These are phyloP conservation scores for Drosophila engyochracea DNA, from an alignment of 2,888 invertebrate genomes.

Conservation along the genomic window DNA sequence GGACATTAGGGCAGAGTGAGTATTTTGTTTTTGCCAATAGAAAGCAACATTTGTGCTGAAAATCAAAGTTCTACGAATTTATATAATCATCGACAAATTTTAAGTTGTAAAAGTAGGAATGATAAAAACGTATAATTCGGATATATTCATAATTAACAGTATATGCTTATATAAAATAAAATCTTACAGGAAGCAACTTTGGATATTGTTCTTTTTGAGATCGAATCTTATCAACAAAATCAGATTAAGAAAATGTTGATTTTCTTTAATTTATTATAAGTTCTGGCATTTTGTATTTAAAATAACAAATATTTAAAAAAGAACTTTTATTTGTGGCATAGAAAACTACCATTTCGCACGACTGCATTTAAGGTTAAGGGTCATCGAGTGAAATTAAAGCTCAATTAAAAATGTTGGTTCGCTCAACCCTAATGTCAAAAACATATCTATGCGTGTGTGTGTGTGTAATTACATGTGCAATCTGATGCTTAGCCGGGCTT, in stretches of 20 bases:
- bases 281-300: not conserved
- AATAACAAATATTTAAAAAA: not conserved
- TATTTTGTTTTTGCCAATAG: not conserved
- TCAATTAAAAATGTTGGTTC: not conserved
- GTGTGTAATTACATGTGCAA: conserved; percentile 22
- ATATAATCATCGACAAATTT: not conserved
- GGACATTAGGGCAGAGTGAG: not conserved
- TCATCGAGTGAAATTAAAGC: not conserved
- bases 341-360: not conserved
- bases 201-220: not conserved
- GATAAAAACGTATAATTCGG: not conserved
- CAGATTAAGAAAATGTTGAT: not conserved
- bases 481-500: conserved; percentile 28
- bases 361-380: not conserved
- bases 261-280: not conserved
- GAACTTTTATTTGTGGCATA: not conserved
- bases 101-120: not conserved
- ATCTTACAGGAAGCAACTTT: not conserved
- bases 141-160: not conserved
- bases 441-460: not conserved
- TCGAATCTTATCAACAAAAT: not conserved
- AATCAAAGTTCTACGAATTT: not conserved
- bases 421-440: not conserved
- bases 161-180: not conserved
- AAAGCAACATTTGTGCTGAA: not conserved